phyloP scores from a whole-genome alignment of 2,888 invertebrate species.

The Stenoptilia bipunctidactyla region DNA sequence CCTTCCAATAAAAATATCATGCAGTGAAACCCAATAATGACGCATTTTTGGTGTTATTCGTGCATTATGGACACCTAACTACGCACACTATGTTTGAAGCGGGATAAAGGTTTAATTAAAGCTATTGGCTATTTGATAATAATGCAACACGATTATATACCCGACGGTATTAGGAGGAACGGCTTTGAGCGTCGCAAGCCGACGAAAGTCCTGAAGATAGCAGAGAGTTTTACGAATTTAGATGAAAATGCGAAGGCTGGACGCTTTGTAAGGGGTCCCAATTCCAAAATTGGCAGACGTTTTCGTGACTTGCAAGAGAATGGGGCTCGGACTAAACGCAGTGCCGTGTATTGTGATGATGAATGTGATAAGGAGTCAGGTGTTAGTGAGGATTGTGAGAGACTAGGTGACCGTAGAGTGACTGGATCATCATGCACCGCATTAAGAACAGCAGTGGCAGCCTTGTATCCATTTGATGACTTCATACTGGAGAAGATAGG shows the following conservation, averaged over 20 bases:
- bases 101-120: slow-evolving; percentile 41
- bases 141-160: slow-evolving; percentile 60
- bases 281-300: slow-evolving; percentile 47
- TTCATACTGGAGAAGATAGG: slow-evolving; percentile 94
- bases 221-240: slow-evolving; percentile 66
- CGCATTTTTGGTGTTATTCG: slow-evolving; percentile 32
- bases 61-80: slow-evolving; percentile 45
- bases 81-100: slow-evolving; percentile 55
- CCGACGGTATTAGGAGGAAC: slow-evolving; percentile 43
- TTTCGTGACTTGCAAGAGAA: slow-evolving; percentile 39
- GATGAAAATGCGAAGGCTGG: slow-evolving; percentile 61
- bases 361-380: slow-evolving; percentile 65
- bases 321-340: slow-evolving; percentile 38
- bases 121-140: slow-evolving; percentile 25
- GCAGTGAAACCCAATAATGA: slow-evolving; percentile 32
- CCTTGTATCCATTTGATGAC: slow-evolving; percentile 93
- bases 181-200: slow-evolving; percentile 56
- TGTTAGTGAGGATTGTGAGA: slow-evolving; percentile 61
- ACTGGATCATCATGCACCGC: slow-evolving; percentile 85
- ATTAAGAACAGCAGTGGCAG: slow-evolving; percentile 90
- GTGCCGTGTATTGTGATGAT: slow-evolving; percentile 56
- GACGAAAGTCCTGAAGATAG: slow-evolving; percentile 64
- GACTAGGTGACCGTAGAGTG: slow-evolving; percentile 54
- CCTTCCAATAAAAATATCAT: slow-evolving; percentile 38
- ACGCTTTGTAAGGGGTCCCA: slow-evolving; percentile 55